Base-by-base conservation (phyloP, 2,888 invertebrate genomes). In the Chymomyza procnemis region DNA sequence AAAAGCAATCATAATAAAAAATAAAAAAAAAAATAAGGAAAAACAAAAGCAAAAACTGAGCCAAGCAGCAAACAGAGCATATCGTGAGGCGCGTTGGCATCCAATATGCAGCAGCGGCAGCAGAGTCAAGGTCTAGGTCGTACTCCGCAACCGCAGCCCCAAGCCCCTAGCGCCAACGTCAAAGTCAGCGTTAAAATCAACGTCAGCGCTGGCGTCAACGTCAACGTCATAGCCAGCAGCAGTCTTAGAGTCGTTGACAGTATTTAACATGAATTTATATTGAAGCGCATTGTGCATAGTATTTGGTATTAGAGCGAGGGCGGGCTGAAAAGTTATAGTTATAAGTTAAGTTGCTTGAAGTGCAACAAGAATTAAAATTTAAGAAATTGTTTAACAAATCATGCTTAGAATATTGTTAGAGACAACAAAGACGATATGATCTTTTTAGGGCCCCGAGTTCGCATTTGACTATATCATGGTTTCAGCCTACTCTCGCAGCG, bases 51-150 rank as follows among this genome's bases (percentile, higher is more conserved):
- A 74, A 70, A 47, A 60, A 18, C 4, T 21, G 21, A 18, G 14
- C 61, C 0, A 18, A 18, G 26, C 65, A 47, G 70, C 70, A 83
- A 78, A 76, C 79, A 79, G 76, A 76, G 81, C 81, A 76, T 71
- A 69, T 70, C 75, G 72, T 18, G 54, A 12, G 47, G 56, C 34
- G 21, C 34, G 30, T 48, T 16, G 18, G 61, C 56, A 57, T 50
- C 60, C 57, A 68, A 65, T 64, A 58, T 55, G 64, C 61, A 67
- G 52, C 58, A 22, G 52, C 61, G 12, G 61, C 48, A 26, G 62
- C 47, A 60, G 57, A 75, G 63, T 73, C 87, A 85, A 85, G 85
- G 85, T 87, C 85, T 85, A 87, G 87, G 85, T 85, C 79, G 75
- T 54, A 6, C 19, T 21, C 57, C 26, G 8, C 58, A 61, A 61